phyloP scores from a whole-genome alignment of 2,113 vertebrate species.

The Dromas ardeola region DNA sequence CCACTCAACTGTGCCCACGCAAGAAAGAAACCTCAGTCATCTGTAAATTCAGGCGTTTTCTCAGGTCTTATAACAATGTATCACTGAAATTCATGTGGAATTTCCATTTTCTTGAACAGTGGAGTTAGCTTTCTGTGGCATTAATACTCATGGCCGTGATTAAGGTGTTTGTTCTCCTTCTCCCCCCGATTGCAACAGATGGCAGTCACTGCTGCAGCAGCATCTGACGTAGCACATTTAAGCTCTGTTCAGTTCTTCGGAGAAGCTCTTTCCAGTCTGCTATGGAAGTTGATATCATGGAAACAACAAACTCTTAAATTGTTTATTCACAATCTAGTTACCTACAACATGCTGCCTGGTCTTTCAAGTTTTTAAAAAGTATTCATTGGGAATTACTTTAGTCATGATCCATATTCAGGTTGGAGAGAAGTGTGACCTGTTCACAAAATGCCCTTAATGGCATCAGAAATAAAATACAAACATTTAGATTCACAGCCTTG shows the following conservation, averaged over 20 bases:
- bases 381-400: neutral
- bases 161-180: neutral
- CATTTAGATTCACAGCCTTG: neutral
- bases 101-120: neutral
- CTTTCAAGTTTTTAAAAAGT: neutral
- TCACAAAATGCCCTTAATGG: neutral
- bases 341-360: neutral
- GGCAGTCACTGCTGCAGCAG: neutral
- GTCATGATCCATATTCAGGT: rapidly evolving
- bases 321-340: neutral
- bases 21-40: neutral
- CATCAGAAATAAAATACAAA: neutral
- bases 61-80: neutral
- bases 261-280: neutral
- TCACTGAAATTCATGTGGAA: neutral
- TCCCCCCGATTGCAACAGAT: neutral
- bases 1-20: rapidly evolving
- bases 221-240: neutral
- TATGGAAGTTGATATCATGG: neutral
- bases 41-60: neutral
- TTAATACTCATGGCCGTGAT: neutral
- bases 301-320: neutral
- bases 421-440: rapidly evolving
- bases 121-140: neutral
- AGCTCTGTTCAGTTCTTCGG: neutral